Conservation (phyloP, 2,888 invertebrate species). For the Leptinotarsa haldemani region DNA sequence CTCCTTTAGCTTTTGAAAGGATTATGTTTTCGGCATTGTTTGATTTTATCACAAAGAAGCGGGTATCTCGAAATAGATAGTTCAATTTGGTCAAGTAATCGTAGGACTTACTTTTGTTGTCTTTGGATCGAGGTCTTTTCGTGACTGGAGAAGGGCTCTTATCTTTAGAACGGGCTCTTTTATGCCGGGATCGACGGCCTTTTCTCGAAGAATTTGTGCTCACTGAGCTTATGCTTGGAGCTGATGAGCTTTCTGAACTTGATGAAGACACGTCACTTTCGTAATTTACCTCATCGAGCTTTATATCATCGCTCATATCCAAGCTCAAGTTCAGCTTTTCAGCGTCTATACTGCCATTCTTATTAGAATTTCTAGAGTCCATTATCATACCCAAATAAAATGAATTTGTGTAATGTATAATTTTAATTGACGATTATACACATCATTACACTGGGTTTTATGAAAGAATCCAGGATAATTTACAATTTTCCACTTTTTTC, state of each 20-base stretch:
- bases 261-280: slow-evolving; percentile 92
- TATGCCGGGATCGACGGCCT: slow-evolving; percentile 70
- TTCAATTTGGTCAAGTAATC: slow-evolving; percentile 91
- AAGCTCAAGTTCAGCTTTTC: slow-evolving; percentile 63
- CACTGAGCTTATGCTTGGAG: slow-evolving; percentile 83
- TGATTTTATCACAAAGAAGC: slow-evolving; percentile 97
- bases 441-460: slow-evolving; percentile 16
- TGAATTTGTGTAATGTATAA: background rate
- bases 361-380: slow-evolving; percentile 61
- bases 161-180: slow-evolving; percentile 66
- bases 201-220: slow-evolving; percentile 75
- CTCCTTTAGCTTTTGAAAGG: slow-evolving; percentile 93
- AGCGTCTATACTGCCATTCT: slow-evolving; percentile 64
- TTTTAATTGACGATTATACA: slow-evolving; percentile 10
- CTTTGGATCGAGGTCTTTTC: slow-evolving; percentile 63
- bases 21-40: slow-evolving; percentile 98
- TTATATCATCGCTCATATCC: slow-evolving; percentile 84
- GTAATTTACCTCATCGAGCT: slow-evolving; percentile 81
- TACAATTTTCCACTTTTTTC: slow-evolving; percentile 4
- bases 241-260: slow-evolving; percentile 77
- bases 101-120: slow-evolving; percentile 74
- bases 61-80: slow-evolving; percentile 93
- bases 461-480: slow-evolving; percentile 5
- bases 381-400: slow-evolving; percentile 50
- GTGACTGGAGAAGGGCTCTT: slow-evolving; percentile 60